Percentiles rank a stretch among this genome's conserved stretches.
Conservation (phyloP, 92 coral and sea anemone species). For the Epizoanthus rinbou region DNA sequence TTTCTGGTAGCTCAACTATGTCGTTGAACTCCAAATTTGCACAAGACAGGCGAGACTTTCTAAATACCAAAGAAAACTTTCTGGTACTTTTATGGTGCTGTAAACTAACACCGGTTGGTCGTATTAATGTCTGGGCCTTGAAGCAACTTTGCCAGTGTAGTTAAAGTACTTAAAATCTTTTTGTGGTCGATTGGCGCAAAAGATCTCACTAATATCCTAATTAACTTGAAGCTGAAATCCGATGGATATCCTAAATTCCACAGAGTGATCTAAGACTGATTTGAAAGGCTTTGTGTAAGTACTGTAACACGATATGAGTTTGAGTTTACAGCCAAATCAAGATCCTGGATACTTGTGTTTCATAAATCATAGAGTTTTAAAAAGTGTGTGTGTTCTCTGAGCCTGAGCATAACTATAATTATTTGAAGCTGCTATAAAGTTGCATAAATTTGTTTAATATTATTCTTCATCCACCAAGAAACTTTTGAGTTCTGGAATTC, state of each 20-base stretch:
- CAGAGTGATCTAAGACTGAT: not conserved
- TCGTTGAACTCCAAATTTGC: not conserved
- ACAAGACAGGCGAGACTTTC: slow-evolving; percentile 33
- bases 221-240: slow-evolving; percentile 18
- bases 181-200: not conserved
- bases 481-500: no score
- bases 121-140: slow-evolving; percentile 25
- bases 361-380: not conserved
- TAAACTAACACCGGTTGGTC: not conserved
- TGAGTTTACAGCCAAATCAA: not conserved
- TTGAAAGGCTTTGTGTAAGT: slow-evolving; percentile 3
- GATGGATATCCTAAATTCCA: not conserved
- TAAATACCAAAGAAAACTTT: slow-evolving; percentile 12
- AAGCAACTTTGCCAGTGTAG: not conserved
- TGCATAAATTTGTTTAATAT: no score
- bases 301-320: not conserved
- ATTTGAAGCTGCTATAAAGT: no score
- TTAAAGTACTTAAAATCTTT: no score
- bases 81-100: slow-evolving; percentile 2
- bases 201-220: not conserved
- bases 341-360: not conserved
- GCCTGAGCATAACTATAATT: no score
- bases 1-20: slow-evolving; percentile 41
- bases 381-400: no score
- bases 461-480: no score